Base-by-base conservation (phyloP, 2,797 vertebrate species). In the Cetoscarus ocellatus region DNA sequence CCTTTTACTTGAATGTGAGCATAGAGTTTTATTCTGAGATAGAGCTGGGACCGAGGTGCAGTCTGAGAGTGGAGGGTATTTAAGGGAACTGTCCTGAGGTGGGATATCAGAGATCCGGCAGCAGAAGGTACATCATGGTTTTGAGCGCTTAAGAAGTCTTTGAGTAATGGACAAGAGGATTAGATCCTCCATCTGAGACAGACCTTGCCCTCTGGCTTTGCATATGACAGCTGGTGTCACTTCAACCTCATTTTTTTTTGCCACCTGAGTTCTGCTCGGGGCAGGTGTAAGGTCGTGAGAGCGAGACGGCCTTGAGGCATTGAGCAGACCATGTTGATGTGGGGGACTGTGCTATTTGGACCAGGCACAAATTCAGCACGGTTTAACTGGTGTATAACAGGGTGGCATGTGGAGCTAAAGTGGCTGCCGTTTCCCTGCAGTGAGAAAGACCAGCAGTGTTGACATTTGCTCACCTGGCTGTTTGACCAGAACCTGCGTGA, bases 401-500 rank as follows among this genome's bases (percentile, higher is more conserved):
- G 35, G 35, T 49, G 72, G 64, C 57, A 47, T 36, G 34, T 51
- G 47, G 34, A 48, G 58, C 15, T 39, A 27, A 82, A 61, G 54
- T 50, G 38, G 39, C 70, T 83, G 70, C 71, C 79, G 66, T 61
- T 71, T 52, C 38, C 10, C 42, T 53, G 17, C 58, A 34, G 48
- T 42, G 43, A 60, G 35, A 77, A 77, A 57, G 68, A 77, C 45
- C 15, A 73, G 3, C 44, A 34, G 19, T 44, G 40, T 6, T 36
- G 47, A 70, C 13, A 10, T 35, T 35, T 14, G 64, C 92, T 93
- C 90, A 98, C 98, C 98, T 94, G 98, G 98, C 89, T 94, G 95
- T 75, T 92, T 95, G 83, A 99, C 96, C 0, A 93, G 92, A 82
- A 99, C 96, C 76, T 96, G 95, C 0, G 96, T 97, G 68, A 96